Conservation (phyloP, 2,113 vertebrate species). For the Anguilla rostrata region DNA sequence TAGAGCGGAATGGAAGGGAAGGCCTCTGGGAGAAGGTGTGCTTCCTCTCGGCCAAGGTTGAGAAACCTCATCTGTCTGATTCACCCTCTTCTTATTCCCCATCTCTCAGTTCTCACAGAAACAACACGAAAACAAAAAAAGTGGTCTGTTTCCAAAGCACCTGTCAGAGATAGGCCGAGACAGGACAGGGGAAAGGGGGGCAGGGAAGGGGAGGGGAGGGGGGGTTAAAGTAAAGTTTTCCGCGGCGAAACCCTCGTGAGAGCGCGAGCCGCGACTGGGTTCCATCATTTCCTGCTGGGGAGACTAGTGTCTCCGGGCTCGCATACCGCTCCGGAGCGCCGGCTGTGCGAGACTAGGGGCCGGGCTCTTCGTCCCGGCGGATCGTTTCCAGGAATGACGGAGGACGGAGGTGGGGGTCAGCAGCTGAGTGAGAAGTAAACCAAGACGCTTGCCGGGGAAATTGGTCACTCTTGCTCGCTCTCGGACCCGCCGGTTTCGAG, state of each 20-base stretch:
- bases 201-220: neutral
- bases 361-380: neutral
- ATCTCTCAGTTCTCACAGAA: neutral
- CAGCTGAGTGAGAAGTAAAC: neutral
- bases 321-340: neutral
- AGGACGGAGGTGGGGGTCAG: too few species aligned
- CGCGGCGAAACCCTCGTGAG: neutral
- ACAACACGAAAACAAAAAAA: neutral
- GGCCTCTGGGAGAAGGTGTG: neutral
- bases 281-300: constrained; percentile 25
- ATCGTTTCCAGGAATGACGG: neutral
- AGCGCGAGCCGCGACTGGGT: neutral
- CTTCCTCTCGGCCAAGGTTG: neutral
- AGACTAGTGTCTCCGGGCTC: neutral
- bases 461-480: neutral
- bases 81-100: neutral
- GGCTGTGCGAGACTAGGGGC: neutral
- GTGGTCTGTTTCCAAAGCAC: neutral
- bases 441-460: neutral
- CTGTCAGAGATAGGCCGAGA: neutral
- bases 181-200: neutral
- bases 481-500: neutral
- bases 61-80: neutral
- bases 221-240: constrained; percentile 5
- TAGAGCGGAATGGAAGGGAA: neutral